Evolutionary conservation across 2,888 invertebrate species (phyloP).

Genomic region (Scaptomyza parva): DNA sequence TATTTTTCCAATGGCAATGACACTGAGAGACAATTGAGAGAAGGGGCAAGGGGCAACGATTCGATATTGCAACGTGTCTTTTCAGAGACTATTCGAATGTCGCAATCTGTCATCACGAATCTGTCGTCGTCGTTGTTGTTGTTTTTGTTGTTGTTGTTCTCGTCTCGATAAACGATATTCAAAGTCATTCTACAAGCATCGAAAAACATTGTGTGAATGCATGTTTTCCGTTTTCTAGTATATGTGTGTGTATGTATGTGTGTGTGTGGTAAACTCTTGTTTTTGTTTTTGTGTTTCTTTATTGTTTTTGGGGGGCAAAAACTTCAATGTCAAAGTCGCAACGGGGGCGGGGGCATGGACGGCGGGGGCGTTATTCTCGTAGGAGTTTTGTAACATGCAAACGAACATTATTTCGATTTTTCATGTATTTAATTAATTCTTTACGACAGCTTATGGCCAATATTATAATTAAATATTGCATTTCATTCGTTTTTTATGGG

Average conservation of each 20-base stretch:
- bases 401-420: constrained; percentile 16
- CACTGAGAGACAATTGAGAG: constrained; percentile 22
- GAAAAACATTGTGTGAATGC: constrained; percentile 14
- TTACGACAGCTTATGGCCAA: constrained; percentile 39
- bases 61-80: constrained; percentile 24
- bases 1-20: constrained; percentile 23
- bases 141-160: neutral
- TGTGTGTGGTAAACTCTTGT: constrained; percentile 26
- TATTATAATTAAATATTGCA: constrained; percentile 40
- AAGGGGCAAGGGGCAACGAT: constrained; percentile 27
- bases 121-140: constrained; percentile 12
- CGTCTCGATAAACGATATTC: constrained; percentile 36
- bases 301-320: constrained; percentile 27
- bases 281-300: constrained; percentile 21
- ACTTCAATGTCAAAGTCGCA: constrained; percentile 67
- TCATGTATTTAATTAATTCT: constrained; percentile 29
- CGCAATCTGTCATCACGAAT: constrained; percentile 37
- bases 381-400: constrained; percentile 37
- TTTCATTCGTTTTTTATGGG: constrained; percentile 7
- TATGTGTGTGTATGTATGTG: neutral
- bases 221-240: neutral
- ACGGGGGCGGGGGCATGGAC: constrained; percentile 52
- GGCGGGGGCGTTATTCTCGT: constrained; percentile 59
- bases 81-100: neutral
- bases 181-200: constrained; percentile 29